Base-by-base conservation (phyloP, 2,888 invertebrate genomes). In the Nymphalis c-album region DNA sequence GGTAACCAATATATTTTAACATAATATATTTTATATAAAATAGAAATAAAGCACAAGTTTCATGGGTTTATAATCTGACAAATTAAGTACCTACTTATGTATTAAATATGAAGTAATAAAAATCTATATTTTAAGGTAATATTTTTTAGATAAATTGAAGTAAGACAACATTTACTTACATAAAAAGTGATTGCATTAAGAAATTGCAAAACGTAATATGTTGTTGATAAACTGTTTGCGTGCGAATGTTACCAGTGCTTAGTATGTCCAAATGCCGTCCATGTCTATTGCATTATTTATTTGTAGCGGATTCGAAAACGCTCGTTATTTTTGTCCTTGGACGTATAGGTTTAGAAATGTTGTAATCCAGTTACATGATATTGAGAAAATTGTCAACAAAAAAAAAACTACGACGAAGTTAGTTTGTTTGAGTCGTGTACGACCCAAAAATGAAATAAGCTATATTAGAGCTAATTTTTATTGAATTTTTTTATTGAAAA, bases 171-270 rank as follows among this genome's bases (percentile, higher is more conserved):
- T 55, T 55, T 55, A 31, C 35, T 31, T 35, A 40, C 2, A 13
- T 40, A 40, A 51, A 51, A 51, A 51, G 16, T 4, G 55, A 55
- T 31, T 55, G 53, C 48, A 18, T 48, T 48, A 66, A 48, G 22
- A 51, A 67, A 61, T 67, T 64, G 61, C 67, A 61, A 66, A 20
- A 66, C 58, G 31, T 50, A 57, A 66, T 60, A 40, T 18, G 20
- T 55, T 48, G 50, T 65, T 48, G 45, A 60, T 66, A 73, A 72
- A 70, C 64, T 51, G 59, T 64, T 75, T 69, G 73, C 74, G 76
- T 75, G 75, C 73, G 68, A 71, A 67, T 68, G 75, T 77, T 75
- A 74, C 57, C 53, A 64, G 61, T 61, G 61, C 17, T 31, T 58
- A 40, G 53, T 26, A 51, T 59, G 62, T 57, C n/a, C 26, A 65